A percentile compares a stretch with the other conserved stretches of the same genome.
Evolutionary conservation across 2,888 invertebrate species (phyloP).

Genomic region (Hyposoter didymator): DNA sequence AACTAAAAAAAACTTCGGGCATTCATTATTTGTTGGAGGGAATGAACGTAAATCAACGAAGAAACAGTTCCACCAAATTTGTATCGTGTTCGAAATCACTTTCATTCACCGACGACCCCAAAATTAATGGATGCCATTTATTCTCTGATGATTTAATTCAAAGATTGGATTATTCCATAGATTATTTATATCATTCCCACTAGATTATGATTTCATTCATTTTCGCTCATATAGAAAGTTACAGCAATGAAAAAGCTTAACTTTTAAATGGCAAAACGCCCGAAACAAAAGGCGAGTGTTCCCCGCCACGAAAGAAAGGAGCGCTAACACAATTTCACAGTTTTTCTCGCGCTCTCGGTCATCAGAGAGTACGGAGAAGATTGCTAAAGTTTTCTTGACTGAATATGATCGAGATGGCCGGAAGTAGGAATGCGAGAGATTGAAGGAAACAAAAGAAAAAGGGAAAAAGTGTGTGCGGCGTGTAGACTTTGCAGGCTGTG

Average conservation of each 20-base stretch:
- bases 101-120: background rate
- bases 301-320: background rate
- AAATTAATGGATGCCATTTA: background rate
- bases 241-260: background rate
- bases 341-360: background rate
- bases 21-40: background rate
- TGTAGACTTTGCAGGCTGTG: conserved; percentile 24
- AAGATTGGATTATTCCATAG: background rate
- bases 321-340: background rate
- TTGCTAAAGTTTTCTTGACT: conserved; percentile 50
- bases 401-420: conserved; percentile 39
- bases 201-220: background rate
- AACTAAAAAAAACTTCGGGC: background rate
- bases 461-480: conserved; percentile 22
- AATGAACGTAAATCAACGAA: background rate
- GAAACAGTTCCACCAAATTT: background rate
- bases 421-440: background rate
- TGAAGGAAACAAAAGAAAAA: conserved; percentile 1
- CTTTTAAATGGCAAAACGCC: background rate
- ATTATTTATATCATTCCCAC: background rate
- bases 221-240: background rate
- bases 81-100: background rate
- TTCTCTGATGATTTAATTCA: background rate
- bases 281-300: background rate
- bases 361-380: conserved; percentile 31